Evolutionary conservation across 2,113 vertebrate genomes (phyloP).

Genomic region (Stigmatopora argus): DNA sequence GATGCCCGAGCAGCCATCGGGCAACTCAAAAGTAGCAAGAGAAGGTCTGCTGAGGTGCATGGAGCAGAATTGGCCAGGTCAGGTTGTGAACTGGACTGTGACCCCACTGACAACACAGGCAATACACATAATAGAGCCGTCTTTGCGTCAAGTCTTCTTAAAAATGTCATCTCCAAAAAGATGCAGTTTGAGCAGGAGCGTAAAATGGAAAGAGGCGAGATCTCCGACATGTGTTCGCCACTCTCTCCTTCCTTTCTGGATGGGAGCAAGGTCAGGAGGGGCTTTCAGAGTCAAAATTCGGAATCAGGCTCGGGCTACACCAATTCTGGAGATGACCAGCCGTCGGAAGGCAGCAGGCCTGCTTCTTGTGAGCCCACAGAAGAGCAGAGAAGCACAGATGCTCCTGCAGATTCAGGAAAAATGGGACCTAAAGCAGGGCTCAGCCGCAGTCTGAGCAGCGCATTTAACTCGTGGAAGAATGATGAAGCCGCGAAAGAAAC

Average conservation of each 20-base stretch:
- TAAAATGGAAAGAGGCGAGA: constrained; percentile 86
- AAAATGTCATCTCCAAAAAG: constrained; percentile 96
- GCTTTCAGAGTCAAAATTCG: constrained; percentile 76
- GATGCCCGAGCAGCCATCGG: constrained; percentile 46
- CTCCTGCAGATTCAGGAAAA: constrained; percentile 41
- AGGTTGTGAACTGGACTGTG: constrained; percentile 50
- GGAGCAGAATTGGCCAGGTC: constrained; percentile 55
- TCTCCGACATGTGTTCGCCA: constrained; percentile 55
- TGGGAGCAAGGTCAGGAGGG: constrained; percentile 48
- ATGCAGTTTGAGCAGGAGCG: constrained; percentile 93
- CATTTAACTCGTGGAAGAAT: constrained; percentile 80
- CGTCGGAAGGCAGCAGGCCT: constrained; percentile 40
- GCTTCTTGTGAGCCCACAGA: constrained; percentile 66
- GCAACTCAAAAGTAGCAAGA: constrained; percentile 53
- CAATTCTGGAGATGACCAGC: constrained; percentile 60
- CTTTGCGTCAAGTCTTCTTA: constrained; percentile 87
- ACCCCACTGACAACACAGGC: constrained; percentile 44
- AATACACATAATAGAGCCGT: constrained; percentile 78
- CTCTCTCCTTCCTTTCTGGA: constrained; percentile 30
- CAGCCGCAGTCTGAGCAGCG: constrained; percentile 77
- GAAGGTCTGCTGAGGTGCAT: constrained; percentile 53
- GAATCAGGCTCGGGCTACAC: constrained; percentile 76
- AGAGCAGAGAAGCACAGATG: constrained; percentile 39
- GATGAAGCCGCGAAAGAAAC: constrained; percentile 56
- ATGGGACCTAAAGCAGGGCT: constrained; percentile 70